A percentile compares a stretch with the other conserved stretches of the same genome.
phyloP scores from a whole-genome alignment of 2,113 vertebrate genomes.

The Balaenoptera acutorostrata region DNA sequence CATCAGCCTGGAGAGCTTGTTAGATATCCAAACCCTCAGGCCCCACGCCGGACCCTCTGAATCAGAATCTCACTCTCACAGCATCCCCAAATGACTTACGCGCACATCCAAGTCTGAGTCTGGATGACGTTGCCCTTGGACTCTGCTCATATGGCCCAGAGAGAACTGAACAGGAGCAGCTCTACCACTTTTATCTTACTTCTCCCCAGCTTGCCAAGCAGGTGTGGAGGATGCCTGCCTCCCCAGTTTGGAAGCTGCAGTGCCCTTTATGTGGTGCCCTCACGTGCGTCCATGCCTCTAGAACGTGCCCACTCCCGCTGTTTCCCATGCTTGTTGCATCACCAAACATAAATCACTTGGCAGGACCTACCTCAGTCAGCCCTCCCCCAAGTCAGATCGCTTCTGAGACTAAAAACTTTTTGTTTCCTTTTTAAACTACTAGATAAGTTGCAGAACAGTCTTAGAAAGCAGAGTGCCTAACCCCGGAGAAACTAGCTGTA shows the following conservation, averaged over 20 bases:
- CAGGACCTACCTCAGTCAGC: not conserved
- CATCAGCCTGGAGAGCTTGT: not conserved
- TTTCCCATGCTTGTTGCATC: not conserved
- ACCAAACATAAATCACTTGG: not conserved
- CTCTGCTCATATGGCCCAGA: not conserved
- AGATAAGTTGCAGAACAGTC: not conserved
- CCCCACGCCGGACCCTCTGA: not conserved
- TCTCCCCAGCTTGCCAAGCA: no score
- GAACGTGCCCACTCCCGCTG: accelerated
- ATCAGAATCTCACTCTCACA: not conserved
- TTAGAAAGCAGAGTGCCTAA: not conserved
- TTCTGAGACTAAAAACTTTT: not conserved
- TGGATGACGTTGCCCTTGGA: not conserved
- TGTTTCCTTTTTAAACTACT: not conserved
- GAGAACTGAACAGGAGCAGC: not conserved
- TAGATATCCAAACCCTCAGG: not conserved
- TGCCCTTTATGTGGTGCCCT: not conserved
- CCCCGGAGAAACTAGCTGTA: not conserved
- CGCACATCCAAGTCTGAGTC: not conserved
- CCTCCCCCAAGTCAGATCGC: not conserved
- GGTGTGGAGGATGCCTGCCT: not conserved
- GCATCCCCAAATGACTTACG: not conserved
- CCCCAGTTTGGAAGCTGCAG: not conserved
- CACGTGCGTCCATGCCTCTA: accelerated
- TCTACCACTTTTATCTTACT: not conserved